Conservation (phyloP, 2,888 invertebrate genomes). For the Terebella lapidaria region DNA sequence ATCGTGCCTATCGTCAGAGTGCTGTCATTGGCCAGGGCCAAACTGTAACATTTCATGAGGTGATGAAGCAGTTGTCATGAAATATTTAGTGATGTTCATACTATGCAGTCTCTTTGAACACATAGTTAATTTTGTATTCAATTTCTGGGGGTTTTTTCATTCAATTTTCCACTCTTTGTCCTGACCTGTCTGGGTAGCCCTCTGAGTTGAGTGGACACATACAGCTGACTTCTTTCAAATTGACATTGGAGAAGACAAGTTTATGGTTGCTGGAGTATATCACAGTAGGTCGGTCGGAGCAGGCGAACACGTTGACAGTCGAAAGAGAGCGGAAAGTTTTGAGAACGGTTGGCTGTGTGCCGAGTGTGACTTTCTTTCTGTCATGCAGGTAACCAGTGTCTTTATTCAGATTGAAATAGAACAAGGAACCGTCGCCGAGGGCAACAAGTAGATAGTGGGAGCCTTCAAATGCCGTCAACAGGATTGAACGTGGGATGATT, state of each 20-base stretch:
- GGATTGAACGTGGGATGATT: slow-evolving; percentile 91
- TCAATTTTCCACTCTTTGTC: too few species aligned
- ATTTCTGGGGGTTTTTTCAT: too few species aligned
- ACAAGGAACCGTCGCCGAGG: slow-evolving; percentile 95
- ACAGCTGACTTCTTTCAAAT: slow-evolving; percentile 68
- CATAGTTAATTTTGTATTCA: too few species aligned
- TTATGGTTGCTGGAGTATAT: slow-evolving; percentile 99
- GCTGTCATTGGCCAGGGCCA: slow-evolving; percentile 83
- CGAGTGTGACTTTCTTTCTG: slow-evolving; percentile 91
- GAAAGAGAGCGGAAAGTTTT: slow-evolving; percentile 66
- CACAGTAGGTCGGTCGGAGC: slow-evolving; percentile 96
- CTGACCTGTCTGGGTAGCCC: slow-evolving; percentile 85
- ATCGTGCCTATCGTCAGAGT: slow-evolving; percentile 92
- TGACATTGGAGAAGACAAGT: slow-evolving; percentile 96
- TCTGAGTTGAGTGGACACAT: slow-evolving; percentile 96
- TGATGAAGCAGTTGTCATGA: too few species aligned
- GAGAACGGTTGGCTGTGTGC: slow-evolving; percentile 93
- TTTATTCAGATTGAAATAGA: slow-evolving; percentile 82
- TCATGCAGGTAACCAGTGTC: slow-evolving; percentile 64
- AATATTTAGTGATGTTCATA: too few species aligned
- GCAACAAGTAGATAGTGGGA: slow-evolving; percentile 66
- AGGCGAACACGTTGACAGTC: slow-evolving; percentile 97
- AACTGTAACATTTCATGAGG: slow-evolving; percentile 44
- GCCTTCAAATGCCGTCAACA: slow-evolving; percentile 91
- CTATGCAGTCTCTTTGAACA: too few species aligned